Conservation (phyloP, 2,113 vertebrate genomes). For the Sialia sialis region DNA sequence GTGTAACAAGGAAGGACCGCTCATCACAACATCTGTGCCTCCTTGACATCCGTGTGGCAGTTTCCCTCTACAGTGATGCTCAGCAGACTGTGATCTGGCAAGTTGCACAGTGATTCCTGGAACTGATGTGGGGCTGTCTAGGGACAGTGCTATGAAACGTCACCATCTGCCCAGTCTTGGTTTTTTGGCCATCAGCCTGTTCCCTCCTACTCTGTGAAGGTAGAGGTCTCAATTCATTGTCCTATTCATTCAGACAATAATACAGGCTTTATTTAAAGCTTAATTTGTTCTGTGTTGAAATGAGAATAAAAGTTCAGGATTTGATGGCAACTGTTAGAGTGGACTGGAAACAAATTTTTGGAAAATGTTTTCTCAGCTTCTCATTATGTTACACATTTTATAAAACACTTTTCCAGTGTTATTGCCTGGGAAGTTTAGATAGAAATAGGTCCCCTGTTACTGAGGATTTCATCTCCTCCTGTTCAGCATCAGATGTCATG, state of each 20-base stretch:
- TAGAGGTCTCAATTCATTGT: neutral
- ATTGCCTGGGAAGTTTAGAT: neutral
- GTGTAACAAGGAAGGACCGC: neutral
- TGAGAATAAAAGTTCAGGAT: neutral
- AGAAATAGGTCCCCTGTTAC: slow-evolving; percentile 3
- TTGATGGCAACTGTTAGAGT: neutral
- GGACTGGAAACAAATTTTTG: neutral
- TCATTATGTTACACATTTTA: neutral
- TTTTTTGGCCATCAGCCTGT: neutral
- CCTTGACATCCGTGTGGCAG: neutral
- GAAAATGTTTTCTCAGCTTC: slow-evolving; percentile 5
- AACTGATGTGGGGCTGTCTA: neutral
- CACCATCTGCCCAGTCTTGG: neutral
- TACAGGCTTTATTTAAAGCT: neutral
- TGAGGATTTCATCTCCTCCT: neutral
- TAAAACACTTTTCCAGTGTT: neutral
- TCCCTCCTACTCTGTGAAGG: neutral
- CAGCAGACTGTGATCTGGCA: neutral
- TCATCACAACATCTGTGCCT: neutral
- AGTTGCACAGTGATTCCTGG: neutral
- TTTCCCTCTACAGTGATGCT: neutral
- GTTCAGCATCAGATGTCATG: neutral
- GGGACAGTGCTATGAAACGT: neutral
- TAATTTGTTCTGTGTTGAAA: neutral
- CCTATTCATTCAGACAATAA: neutral